phyloP scores from a whole-genome alignment of 2,113 vertebrate genomes.

The Oncorhynchus keta region DNA sequence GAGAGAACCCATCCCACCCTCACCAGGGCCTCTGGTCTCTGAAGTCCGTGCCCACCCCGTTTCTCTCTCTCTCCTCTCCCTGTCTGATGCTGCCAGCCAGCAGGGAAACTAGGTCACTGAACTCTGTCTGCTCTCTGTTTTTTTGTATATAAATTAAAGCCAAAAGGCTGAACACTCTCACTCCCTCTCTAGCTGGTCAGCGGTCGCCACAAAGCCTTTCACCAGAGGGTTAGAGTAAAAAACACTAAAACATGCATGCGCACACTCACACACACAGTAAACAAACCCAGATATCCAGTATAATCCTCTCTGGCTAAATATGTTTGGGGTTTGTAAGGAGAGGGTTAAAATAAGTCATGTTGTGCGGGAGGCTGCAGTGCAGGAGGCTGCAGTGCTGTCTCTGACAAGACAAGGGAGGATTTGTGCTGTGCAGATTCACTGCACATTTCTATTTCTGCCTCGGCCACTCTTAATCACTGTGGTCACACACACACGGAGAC shows the following conservation, averaged over 20 bases:
- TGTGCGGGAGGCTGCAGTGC: too few relatives aligned
- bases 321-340: not conserved
- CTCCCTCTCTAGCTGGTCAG: not conserved
- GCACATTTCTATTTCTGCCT: conserved; percentile 35
- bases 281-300: conserved; percentile 30
- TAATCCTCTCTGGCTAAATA: conserved; percentile 8
- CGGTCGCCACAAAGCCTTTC: conserved; percentile 34
- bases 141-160: conserved; percentile 44
- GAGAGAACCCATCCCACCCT: conserved; percentile 45
- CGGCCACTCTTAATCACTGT: conserved; percentile 29
- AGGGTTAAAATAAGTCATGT: not conserved
- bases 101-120: conserved; percentile 63
- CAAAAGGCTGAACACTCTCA: conserved; percentile 46
- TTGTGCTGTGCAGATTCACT: conserved; percentile 16
- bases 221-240: conserved; percentile 10
- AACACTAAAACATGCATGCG: too few relatives aligned
- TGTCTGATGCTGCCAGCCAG: conserved; percentile 48
- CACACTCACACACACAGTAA: conserved; percentile 11
- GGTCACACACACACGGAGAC: conserved; percentile 1
- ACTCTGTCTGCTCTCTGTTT: conserved; percentile 58
- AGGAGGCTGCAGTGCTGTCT: not conserved
- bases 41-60: conserved; percentile 48
- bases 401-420: not conserved
- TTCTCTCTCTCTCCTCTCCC: conserved; percentile 1
- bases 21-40: conserved; percentile 44